Conservation (phyloP, 2,797 vertebrate genomes). For the Poecile montanus region DNA sequence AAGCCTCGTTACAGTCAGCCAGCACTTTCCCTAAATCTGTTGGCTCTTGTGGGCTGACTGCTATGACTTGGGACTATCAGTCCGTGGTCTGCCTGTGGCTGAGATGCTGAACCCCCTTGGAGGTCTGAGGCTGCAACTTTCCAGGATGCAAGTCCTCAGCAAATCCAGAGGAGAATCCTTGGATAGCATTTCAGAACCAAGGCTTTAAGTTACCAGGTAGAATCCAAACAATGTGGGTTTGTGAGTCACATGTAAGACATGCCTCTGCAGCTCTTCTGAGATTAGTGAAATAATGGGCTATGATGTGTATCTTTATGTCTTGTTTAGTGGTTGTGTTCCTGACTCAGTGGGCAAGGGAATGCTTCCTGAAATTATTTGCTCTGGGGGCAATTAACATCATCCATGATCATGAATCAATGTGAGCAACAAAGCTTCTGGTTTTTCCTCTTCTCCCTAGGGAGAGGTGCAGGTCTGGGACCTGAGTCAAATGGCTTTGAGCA, state of each 20-base stretch:
- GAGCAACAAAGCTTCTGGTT: not conserved
- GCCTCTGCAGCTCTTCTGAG: not conserved
- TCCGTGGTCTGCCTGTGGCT: not conserved
- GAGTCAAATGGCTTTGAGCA: slow-evolving; percentile 10
- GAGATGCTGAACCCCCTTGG: not conserved
- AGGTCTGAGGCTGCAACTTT: not conserved
- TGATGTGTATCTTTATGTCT: slow-evolving; percentile 13
- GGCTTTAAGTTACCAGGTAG: not conserved
- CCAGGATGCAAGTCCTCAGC: not conserved
- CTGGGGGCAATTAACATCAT: slow-evolving; percentile 19
- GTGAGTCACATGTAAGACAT: not conserved
- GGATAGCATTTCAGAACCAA: not conserved
- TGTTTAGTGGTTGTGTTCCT: slow-evolving; percentile 3
- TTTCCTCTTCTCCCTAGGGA: slow-evolving; percentile 1
- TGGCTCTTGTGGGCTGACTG: not conserved
- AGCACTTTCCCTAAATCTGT: not conserved
- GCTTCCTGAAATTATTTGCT: slow-evolving; percentile 39
- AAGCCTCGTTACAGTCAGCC: not conserved
- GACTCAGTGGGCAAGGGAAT: not conserved
- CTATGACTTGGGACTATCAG: not conserved
- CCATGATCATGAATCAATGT: not conserved
- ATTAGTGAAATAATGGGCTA: not conserved
- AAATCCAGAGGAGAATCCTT: not conserved
- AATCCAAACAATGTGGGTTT: not conserved
- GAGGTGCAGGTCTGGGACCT: not conserved